A percentile compares a stretch with the other conserved stretches of the same genome.
These are phyloP conservation scores for Chamaea fasciata DNA, from an alignment of 2,113 vertebrate species.

Conservation along the genomic window DNA sequence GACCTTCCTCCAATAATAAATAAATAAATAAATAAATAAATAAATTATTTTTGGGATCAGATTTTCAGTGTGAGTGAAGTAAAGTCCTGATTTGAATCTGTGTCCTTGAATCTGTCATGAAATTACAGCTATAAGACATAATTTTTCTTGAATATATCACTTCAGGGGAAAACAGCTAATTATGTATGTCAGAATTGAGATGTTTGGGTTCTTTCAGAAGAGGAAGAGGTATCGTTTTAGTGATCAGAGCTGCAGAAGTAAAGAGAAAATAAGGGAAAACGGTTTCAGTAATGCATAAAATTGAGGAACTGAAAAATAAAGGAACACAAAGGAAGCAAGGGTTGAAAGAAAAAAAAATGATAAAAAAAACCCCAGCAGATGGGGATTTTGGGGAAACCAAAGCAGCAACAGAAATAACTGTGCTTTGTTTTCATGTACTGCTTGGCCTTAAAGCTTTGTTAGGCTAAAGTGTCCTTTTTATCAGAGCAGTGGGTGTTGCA, in stretches of 20 bases:
- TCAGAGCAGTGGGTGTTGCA: conserved; percentile 72
- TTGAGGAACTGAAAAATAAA: conserved; percentile 18
- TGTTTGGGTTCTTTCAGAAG: neutral
- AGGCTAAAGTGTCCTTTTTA: conserved; percentile 71
- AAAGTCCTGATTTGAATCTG: neutral
- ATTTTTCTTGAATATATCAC: neutral
- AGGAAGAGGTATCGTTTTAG: neutral
- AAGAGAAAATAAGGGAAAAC: neutral
- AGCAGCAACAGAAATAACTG: conserved; percentile 58
- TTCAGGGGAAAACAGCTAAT: neutral
- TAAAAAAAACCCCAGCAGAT: conserved; percentile 73
- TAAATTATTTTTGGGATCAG: neutral
- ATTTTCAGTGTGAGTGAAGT: neutral
- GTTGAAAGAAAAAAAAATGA: conserved; percentile 66
- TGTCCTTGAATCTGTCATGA: neutral
- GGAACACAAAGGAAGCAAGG: conserved; percentile 8
- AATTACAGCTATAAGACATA: neutral
- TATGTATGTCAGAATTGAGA: neutral
- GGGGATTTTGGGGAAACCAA: conserved; percentile 66
- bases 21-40: neutral
- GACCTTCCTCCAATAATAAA: neutral
- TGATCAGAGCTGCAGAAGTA: conserved; percentile 10
- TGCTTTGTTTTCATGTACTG: conserved; percentile 76
- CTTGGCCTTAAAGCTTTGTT: conserved; percentile 76
- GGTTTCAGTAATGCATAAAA: conserved; percentile 1